Evolutionary conservation across 35 echinoderm and acorn worm species (phyloP), one percentile per base, ranked within the genome.

Genomic region (Diadema setosum): DNA sequence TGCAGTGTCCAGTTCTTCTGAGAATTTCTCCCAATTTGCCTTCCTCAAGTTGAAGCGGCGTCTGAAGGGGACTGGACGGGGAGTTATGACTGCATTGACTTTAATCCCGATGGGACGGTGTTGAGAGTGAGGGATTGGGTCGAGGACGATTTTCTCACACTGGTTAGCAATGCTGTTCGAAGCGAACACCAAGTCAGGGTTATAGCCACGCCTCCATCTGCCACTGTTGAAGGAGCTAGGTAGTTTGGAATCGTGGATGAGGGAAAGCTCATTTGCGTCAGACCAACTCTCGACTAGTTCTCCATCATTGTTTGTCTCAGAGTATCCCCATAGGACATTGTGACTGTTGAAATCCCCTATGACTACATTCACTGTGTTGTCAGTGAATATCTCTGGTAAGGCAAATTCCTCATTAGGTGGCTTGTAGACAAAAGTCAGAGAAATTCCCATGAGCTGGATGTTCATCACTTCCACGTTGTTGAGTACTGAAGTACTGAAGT

Each of bases 131-230:
- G n/a, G n/a, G n/a, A n/a, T n/a, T n/a, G n/a, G n/a, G n/a, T n/a
- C n/a, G n/a, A n/a, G n/a, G n/a, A n/a, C n/a, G n/a, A n/a, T n/a
- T n/a, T 81, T 81, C 48, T 59, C 18, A 39, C 70, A 81, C 46
- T 80, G 73, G 11, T 48, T n/a, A 31, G 74, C 50, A 60, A 89
- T 89, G 50, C 52, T 63, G 41, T 40, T n/a, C 3, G 24, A 80
- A 27, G 60, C 42, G 20, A 58, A 20, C 4, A 42, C 48, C 29
- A 81, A 11, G 50, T 82, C 87, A 59, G 87, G 87, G 52, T 89
- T 89, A 34, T 81, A 89, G 0, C 75, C 87, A 7, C 52, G 32
- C 44, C 52, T 89, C 87, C 87, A 89, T 14, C 88, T 23, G 88
- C 33, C 41, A 39, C 88, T 90, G 39, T 83, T 23, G 40, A 90